These are phyloP conservation scores for Harmothoe impar DNA, from an alignment of 2,888 invertebrate species.

Conservation along the genomic window DNA sequence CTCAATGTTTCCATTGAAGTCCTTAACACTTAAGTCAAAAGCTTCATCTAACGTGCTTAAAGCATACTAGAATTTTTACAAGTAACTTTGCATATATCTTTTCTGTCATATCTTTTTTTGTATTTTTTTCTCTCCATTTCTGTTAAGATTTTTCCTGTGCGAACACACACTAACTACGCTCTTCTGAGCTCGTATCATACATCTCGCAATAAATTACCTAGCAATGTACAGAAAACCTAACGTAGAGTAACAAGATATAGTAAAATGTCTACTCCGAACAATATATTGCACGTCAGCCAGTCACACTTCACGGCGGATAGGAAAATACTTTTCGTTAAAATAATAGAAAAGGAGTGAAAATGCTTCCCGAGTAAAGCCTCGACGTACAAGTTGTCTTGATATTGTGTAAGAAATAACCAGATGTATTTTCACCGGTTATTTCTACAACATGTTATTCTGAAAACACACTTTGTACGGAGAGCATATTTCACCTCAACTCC, in stretches of 20 bases:
- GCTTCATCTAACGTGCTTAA: constrained; percentile 16
- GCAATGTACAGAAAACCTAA: constrained; percentile 57
- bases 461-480: too few relatives aligned
- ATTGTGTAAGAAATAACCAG: too few relatives aligned
- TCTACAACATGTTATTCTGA: too few relatives aligned
- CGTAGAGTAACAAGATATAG: constrained; percentile 14
- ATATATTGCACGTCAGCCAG: constrained; percentile 39
- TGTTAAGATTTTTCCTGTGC: not conserved
- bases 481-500: too few relatives aligned
- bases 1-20: not conserved
- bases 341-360: constrained; percentile 3
- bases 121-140: constrained; percentile 37
- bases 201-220: constrained; percentile 59
- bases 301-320: not conserved
- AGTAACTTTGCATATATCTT: constrained; percentile 43
- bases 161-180: constrained; percentile 24
- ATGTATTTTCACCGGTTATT: too few relatives aligned
- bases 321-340: not conserved
- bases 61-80: constrained; percentile 35
- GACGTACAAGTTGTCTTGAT: not conserved
- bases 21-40: constrained; percentile 1
- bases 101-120: not conserved
- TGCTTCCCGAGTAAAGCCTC: not conserved
- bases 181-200: not conserved
- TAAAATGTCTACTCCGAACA: constrained; percentile 49